Conservation (phyloP, 2,797 vertebrate species). For the Catostomus latipinnis region DNA sequence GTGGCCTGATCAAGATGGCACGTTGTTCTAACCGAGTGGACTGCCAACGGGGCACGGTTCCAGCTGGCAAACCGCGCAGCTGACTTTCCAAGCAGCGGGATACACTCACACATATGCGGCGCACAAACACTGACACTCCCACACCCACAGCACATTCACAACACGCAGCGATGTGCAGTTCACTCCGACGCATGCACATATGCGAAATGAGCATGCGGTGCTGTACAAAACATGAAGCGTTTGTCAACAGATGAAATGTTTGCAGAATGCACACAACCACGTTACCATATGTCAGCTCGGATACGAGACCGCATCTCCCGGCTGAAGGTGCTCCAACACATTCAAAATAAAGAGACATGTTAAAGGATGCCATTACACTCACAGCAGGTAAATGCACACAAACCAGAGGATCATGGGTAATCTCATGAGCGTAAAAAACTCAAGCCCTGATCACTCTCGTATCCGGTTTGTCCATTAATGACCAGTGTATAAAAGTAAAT, state of each 20-base stretch:
- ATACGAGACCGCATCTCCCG: constrained; percentile 59
- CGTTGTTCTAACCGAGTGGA: constrained; percentile 67
- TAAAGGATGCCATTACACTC: constrained; percentile 36
- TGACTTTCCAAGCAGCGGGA: constrained; percentile 57
- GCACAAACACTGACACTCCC: constrained; percentile 27
- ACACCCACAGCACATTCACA: constrained; percentile 40
- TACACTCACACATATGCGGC: constrained; percentile 56
- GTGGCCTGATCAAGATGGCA: constrained; percentile 77
- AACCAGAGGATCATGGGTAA: constrained; percentile 54
- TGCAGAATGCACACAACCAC: constrained; percentile 64
- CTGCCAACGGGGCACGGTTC: constrained; percentile 68
- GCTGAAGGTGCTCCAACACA: constrained; percentile 60
- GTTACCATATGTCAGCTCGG: constrained; percentile 72
- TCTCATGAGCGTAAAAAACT: constrained; percentile 31
- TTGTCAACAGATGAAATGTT: constrained; percentile 70
- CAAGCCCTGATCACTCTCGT: no score
- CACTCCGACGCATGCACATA: constrained; percentile 38
- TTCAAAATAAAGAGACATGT: constrained; percentile 43
- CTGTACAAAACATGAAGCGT: constrained; percentile 45
- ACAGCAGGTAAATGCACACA: constrained; percentile 32
- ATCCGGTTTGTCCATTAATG: no score
- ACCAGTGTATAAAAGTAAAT: no score
- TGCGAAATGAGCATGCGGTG: constrained; percentile 61
- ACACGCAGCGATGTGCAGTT: constrained; percentile 46
- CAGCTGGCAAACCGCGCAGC: constrained; percentile 74